Conservation (phyloP, 2,888 invertebrate genomes). For the Orthosia cruda region DNA sequence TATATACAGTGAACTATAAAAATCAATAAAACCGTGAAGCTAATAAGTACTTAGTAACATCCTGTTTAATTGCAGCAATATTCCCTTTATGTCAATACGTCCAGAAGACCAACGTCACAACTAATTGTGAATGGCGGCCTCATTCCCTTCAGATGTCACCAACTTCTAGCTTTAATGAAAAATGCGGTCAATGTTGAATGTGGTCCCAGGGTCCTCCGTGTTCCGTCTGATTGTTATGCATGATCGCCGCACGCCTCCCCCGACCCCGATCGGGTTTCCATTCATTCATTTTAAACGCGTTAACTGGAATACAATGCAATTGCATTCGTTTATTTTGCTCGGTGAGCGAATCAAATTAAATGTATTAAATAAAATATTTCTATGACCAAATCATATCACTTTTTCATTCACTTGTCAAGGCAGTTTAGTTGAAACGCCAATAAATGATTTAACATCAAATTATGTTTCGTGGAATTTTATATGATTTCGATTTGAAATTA, state of each 20-base stretch:
- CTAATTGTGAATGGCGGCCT: conserved; percentile 35
- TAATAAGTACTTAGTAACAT: neutral
- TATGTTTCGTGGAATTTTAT: neutral
- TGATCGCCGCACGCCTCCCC: neutral
- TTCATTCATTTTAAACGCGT: conserved; percentile 24
- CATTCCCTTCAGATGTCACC: conserved; percentile 41
- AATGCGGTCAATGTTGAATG: conserved; percentile 18
- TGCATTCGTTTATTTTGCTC: neutral
- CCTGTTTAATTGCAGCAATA: neutral
- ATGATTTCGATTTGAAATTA: conserved; percentile 1
- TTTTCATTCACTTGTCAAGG: neutral
- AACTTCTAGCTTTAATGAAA: conserved; percentile 46
- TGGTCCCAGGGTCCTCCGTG: neutral
- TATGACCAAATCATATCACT: neutral
- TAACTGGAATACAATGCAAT: conserved; percentile 6
- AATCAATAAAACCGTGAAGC: neutral
- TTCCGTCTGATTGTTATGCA: conserved; percentile 22
- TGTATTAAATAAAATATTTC: neutral
- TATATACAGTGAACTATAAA: neutral
- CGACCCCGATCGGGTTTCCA: neutral
- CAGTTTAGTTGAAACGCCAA: neutral
- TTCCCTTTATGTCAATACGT: neutral
- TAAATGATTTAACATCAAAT: neutral
- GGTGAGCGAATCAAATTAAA: neutral
- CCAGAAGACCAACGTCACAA: conserved; percentile 2